Evolutionary conservation across 2,113 vertebrate species (phyloP), one percentile per base, ranked within the genome.

Genomic region (Phyllostomus hastatus): DNA sequence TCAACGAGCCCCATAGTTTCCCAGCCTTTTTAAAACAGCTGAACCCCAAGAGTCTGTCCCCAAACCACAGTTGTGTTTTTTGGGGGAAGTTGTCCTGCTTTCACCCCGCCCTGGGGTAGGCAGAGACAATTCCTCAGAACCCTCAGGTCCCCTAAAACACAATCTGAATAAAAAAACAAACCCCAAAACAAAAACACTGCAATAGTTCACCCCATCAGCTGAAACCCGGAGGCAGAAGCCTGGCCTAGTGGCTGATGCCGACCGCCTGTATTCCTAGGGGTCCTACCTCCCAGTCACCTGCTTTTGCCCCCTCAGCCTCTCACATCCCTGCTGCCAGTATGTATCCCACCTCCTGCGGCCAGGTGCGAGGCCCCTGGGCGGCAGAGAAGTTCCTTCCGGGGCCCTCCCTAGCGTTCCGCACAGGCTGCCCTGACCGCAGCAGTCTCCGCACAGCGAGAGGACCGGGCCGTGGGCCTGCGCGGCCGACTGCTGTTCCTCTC

Each of bases 401-500:
- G 52, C 1, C 28, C 17, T 19, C 59, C 75, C 41, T 24, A 50
- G 69, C 38, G 46, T 41, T 93, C 64, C 41, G 46, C 31, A 24
- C 28, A 33, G 54, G 80, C 81, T 67, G 26, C 50, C 70, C n/a
- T 17, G 43, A 64, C 1, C 46, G 14, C 81, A 57, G 5, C 50
- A 26, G 5, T 43, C 57, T 91, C 14, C 1, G 46, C 9, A 17
- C 7, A 14, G 43, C 43, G 6, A 10, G 75, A 73, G 76, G 50
- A 38, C 35, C n/a, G 26, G 46, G 33, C 46, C n/a, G 76, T 0
- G 0, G 24, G 35, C 57, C 50, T 59, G 2, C 28, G 85, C 50
- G 88, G 59, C 88, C 96, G n/a, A 97, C 17, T 14, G 31, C 61
- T 14, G 10, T 88, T 73, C 86, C 24, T 94, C n/a, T 94, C 83